A percentile compares a stretch with the other conserved stretches of the same genome.
Evolutionary conservation across 2,113 vertebrate species (phyloP).

Genomic region (Mixornis gularis): DNA sequence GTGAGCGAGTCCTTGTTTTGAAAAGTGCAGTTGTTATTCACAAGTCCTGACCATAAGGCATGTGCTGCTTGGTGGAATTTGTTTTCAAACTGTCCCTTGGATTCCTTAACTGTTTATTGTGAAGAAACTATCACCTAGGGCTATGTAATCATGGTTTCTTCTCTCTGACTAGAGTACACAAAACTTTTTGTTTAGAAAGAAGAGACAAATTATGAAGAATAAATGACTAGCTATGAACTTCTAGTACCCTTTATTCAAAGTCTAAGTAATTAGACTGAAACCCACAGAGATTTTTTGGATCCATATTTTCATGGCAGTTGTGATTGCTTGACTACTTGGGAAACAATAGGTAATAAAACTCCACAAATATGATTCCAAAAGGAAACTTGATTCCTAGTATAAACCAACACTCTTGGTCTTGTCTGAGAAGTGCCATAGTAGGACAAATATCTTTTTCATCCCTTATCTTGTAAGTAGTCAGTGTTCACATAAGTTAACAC

Average conservation of each 20-base stretch:
- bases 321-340: not conserved
- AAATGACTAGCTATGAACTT: not conserved
- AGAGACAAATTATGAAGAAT: not conserved
- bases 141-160: not conserved
- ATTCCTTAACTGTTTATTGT: not conserved
- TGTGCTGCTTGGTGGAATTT: not conserved
- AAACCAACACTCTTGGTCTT: not conserved
- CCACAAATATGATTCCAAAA: not conserved
- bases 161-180: not conserved
- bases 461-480: not conserved
- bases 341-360: slow-evolving; percentile 33
- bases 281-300: not conserved
- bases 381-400: not conserved
- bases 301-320: not conserved
- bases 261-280: not conserved
- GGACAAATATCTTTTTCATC: not conserved
- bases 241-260: not conserved
- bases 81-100: not conserved
- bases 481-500: not conserved
- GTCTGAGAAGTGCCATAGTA: not conserved
- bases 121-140: not conserved
- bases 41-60: not conserved
- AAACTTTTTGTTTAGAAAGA: not conserved
- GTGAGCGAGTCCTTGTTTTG: not conserved
- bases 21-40: not conserved